phyloP scores from a whole-genome alignment of 2,797 vertebrate genomes.

The Sebastes glaucus region DNA sequence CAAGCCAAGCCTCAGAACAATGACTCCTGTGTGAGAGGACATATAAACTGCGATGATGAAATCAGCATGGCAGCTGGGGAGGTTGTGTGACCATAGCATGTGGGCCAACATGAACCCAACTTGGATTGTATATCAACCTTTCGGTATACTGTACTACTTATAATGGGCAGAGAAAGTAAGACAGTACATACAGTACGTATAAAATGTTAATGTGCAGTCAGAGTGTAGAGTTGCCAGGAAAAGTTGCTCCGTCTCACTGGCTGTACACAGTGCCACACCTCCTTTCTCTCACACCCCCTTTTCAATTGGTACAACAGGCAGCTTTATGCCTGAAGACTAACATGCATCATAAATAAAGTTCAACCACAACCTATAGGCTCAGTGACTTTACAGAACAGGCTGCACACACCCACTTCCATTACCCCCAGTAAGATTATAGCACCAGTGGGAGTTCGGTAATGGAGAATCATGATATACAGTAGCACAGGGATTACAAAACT shows the following conservation, averaged over 20 bases:
- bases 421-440: neutral
- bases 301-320: slow-evolving; percentile 41
- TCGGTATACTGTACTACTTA: neutral
- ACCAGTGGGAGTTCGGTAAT: neutral
- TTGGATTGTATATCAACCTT: neutral
- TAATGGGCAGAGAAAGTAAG: neutral
- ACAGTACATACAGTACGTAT: neutral
- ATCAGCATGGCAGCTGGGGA: slow-evolving; percentile 1
- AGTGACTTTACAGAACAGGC: neutral
- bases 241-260: slow-evolving; percentile 23
- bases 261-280: slow-evolving; percentile 28
- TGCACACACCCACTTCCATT: neutral
- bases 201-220: neutral
- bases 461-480: neutral
- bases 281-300: slow-evolving; percentile 37
- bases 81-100: neutral
- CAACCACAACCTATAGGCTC: neutral
- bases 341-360: neutral
- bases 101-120: slow-evolving; percentile 34
- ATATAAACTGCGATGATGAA: slow-evolving; percentile 36
- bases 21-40: slow-evolving; percentile 53
- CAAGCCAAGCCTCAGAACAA: slow-evolving; percentile 56
- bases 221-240: slow-evolving; percentile 28
- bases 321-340: neutral
- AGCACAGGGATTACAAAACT: neutral